Conservation (phyloP, 2,888 invertebrate genomes). For the Micropterix aruncella region DNA sequence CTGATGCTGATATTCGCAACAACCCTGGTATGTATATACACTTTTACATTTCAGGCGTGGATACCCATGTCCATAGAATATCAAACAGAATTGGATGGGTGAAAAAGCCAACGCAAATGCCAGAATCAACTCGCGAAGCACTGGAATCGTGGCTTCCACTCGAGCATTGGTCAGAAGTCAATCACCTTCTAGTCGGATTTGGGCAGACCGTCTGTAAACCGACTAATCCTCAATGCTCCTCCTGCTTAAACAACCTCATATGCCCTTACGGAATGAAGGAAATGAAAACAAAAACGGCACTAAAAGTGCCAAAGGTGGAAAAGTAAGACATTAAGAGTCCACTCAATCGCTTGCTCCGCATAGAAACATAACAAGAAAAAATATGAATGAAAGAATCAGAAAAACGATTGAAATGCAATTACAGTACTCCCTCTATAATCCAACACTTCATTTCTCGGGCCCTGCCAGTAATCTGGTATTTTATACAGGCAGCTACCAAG, state of each 20-base stretch:
- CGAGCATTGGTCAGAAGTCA: constrained; percentile 73
- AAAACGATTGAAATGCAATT: too few relatives aligned
- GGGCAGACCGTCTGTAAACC: constrained; percentile 90
- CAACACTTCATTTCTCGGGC: too few relatives aligned
- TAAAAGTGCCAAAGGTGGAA: not conserved
- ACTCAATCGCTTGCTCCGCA: too few relatives aligned
- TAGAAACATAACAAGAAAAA: too few relatives aligned
- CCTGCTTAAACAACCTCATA: constrained; percentile 68
- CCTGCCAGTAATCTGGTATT: too few relatives aligned
- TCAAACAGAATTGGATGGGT: constrained; percentile 85
- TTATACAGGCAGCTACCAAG: too few relatives aligned
- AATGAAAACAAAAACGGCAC: constrained; percentile 14
- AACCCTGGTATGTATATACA: too few relatives aligned
- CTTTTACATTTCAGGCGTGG: constrained; percentile 75
- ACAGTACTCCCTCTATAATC: too few relatives aligned
- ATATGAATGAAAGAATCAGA: too few relatives aligned
- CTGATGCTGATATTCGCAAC: too few relatives aligned
- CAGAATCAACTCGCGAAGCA: constrained; percentile 74
- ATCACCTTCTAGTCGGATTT: constrained; percentile 90
- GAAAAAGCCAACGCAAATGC: constrained; percentile 54
- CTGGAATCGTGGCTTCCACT: constrained; percentile 84
- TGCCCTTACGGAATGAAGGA: constrained; percentile 55
- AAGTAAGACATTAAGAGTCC: too few relatives aligned
- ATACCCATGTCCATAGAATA: constrained; percentile 95
- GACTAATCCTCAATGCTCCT: constrained; percentile 63